Evolutionary conservation across 1,140 invertebrate species (phyloP).

Genomic region (Drosophila serrata): DNA sequence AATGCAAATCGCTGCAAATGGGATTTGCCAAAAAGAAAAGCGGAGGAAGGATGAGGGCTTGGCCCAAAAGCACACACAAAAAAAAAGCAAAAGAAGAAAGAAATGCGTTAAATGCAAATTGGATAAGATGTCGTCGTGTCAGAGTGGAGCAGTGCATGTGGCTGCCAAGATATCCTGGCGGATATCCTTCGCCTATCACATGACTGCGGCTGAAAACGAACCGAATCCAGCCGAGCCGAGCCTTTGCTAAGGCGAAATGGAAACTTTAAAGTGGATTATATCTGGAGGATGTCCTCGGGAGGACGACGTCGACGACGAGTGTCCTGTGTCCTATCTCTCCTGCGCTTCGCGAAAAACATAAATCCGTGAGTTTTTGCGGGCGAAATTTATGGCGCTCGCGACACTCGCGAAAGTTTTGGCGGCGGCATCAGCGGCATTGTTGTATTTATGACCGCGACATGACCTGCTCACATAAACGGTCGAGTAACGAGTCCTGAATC

Average conservation of each 20-base stretch:
- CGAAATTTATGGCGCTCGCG: constrained; percentile 80
- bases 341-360: constrained; percentile 68
- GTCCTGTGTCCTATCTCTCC: constrained; percentile 55
- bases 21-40: constrained; percentile 51
- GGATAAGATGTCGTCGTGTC: constrained; percentile 72
- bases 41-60: constrained; percentile 18
- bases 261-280: constrained; percentile 85
- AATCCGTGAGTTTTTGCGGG: constrained; percentile 81
- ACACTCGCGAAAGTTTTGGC: constrained; percentile 75
- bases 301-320: neutral
- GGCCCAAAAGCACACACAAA: constrained; percentile 9
- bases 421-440: constrained; percentile 66
- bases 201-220: constrained; percentile 61
- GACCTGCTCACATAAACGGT: constrained; percentile 76
- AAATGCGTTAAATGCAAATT: constrained; percentile 84
- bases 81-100: constrained; percentile 30
- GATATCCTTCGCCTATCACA: constrained; percentile 69
- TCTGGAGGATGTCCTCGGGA: constrained; percentile 36
- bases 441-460: constrained; percentile 85
- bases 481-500: constrained; percentile 25
- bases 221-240: constrained; percentile 7
- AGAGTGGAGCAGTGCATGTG: constrained; percentile 30
- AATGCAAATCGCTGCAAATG: constrained; percentile 78
- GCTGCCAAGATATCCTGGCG: constrained; percentile 65
- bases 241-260: constrained; percentile 41